Percentiles rank a stretch among this genome's conserved stretches.
phyloP scores from a whole-genome alignment of 2,888 invertebrate genomes.

The Drosophila emarginata region DNA sequence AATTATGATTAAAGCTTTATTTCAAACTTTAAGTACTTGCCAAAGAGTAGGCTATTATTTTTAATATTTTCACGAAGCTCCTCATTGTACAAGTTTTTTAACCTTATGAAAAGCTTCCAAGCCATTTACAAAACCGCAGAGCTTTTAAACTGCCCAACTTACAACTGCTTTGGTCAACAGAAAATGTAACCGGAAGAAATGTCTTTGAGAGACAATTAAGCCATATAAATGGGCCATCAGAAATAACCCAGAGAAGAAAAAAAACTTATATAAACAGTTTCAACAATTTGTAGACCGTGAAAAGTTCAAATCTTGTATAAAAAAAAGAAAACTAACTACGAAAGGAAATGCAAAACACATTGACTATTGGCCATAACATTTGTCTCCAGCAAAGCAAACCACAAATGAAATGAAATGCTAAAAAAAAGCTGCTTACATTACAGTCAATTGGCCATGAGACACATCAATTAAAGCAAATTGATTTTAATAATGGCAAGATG shows the following conservation, averaged over 20 bases:
- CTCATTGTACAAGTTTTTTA: constrained; percentile 3
- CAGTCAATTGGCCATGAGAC: constrained; percentile 60
- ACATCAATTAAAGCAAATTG: constrained; percentile 25
- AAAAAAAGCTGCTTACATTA: constrained; percentile 3
- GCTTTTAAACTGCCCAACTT: background rate
- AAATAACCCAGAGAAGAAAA: background rate
- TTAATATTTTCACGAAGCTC: background rate
- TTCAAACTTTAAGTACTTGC: background rate
- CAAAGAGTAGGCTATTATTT: background rate
- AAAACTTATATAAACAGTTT: constrained; percentile 53
- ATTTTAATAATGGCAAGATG: constrained; percentile 18
- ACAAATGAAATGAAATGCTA: constrained; percentile 25
- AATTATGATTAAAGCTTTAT: background rate
- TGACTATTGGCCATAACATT: constrained; percentile 5
- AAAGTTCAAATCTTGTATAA: constrained; percentile 27
- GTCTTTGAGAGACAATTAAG: constrained; percentile 51
- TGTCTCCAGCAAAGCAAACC: constrained; percentile 35
- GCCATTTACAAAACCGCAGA: background rate
- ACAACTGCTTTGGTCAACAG: constrained; percentile 17
- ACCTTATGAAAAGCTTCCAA: background rate
- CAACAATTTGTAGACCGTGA: constrained; percentile 59
- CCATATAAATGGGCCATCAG: constrained; percentile 45
- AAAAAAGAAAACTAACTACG: background rate
- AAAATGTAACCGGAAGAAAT: constrained; percentile 40
- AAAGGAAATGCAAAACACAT: constrained; percentile 36